phyloP scores from a whole-genome alignment of 2,113 vertebrate genomes.

The Apaloderma vittatum region DNA sequence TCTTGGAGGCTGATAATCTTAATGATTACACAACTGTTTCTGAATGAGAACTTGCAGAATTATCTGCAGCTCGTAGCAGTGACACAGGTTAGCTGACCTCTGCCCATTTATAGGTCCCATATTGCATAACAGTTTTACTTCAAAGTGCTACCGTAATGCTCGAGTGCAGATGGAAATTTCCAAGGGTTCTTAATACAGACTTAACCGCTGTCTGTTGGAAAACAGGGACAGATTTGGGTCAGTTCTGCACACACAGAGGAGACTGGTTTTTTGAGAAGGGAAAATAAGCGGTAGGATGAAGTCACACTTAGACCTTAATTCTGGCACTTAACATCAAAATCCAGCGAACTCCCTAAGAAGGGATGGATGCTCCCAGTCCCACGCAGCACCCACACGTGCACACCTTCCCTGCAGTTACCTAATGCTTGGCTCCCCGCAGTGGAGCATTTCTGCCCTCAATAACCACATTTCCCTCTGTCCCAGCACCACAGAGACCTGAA shows the following conservation, averaged over 20 bases:
- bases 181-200: neutral
- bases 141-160: neutral
- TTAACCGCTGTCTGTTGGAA: neutral
- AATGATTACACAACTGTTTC: conserved; percentile 6
- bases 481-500: neutral
- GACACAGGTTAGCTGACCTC: neutral
- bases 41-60: conserved; percentile 7
- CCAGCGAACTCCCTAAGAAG: neutral
- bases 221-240: neutral
- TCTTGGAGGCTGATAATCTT: neutral
- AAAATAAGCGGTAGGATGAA: neutral
- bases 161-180: conserved; percentile 56
- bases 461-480: accelerated
- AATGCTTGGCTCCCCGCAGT: accelerated
- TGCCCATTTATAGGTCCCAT: neutral
- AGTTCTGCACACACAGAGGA: neutral
- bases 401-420: neutral
- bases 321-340: neutral
- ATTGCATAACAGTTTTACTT: neutral
- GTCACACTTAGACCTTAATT: neutral
- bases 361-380: neutral
- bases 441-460: accelerated
- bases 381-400: accelerated
- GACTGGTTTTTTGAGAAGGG: neutral
- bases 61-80: neutral